These are phyloP conservation scores for Chaetura pelagica DNA, from an alignment of 2,113 vertebrate species.

Conservation along the genomic window DNA sequence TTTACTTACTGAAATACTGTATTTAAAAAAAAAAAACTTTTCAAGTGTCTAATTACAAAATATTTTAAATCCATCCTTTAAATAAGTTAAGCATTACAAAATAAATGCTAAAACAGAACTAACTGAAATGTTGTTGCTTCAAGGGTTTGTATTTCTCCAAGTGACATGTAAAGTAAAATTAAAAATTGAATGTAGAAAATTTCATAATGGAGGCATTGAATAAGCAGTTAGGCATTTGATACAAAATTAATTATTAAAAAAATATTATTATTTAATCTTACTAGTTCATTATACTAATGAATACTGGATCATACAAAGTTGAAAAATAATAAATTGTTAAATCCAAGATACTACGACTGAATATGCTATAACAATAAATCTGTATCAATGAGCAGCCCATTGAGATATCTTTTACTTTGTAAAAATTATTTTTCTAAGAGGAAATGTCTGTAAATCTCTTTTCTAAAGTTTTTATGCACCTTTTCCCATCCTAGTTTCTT, in stretches of 20 bases:
- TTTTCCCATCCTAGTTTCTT: neutral
- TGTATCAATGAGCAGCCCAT: neutral
- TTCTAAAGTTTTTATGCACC: neutral
- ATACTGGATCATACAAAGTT: neutral
- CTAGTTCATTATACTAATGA: conserved; percentile 20
- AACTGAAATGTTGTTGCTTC: neutral
- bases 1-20: neutral
- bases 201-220: neutral
- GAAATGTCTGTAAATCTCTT: neutral
- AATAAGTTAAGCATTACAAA: neutral
- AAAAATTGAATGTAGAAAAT: neutral
- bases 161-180: neutral
- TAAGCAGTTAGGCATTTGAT: neutral
- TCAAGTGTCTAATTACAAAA: neutral
- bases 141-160: neutral
- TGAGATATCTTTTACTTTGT: neutral
- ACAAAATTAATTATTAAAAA: conserved; percentile 7
- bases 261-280: neutral
- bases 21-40: conserved; percentile 36
- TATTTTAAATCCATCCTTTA: neutral
- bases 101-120: neutral
- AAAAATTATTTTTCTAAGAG: neutral
- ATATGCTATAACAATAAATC: neutral
- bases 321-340: neutral
- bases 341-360: neutral